Conservation (phyloP, 2,113 vertebrate species). For the Crotophaga sulcirostris region DNA sequence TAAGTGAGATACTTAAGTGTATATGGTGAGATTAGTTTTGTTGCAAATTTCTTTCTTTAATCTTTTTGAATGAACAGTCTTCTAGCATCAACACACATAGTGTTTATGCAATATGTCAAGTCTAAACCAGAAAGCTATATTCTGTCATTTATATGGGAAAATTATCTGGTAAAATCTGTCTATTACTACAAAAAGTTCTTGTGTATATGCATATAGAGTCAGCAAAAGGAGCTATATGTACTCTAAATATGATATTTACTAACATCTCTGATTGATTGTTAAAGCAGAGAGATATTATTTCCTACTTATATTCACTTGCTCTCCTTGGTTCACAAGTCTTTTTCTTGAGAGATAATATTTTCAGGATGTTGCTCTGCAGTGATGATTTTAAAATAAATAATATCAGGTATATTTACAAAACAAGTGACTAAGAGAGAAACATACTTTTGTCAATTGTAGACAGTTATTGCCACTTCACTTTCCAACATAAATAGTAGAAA, state of each 20-base stretch:
- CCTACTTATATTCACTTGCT: not conserved
- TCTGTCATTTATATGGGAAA: not conserved
- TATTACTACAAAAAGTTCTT: not conserved
- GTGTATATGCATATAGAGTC: not conserved
- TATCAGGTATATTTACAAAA: constrained; percentile 29
- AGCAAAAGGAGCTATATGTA: not conserved
- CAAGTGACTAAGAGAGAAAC: not conserved
- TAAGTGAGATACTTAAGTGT: not conserved
- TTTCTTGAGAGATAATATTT: constrained; percentile 4
- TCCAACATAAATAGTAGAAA: constrained; percentile 9
- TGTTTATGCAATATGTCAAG: not conserved
- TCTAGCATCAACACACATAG: not conserved
- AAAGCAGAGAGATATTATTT: not conserved
- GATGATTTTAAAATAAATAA: constrained; percentile 35
- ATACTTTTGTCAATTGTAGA: not conserved
- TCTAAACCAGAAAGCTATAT: not conserved
- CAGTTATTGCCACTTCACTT: constrained; percentile 2
- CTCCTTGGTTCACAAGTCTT: not conserved
- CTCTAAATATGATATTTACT: constrained; percentile 10
- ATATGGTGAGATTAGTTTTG: not conserved
- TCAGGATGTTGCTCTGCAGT: not conserved
- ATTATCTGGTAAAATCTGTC: not conserved
- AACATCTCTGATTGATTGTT: not conserved
- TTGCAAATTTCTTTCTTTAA: not conserved
- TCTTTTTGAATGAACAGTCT: not conserved